These are phyloP conservation scores for Sciaenops ocellatus DNA, from an alignment of 2,797 vertebrate species.

Conservation along the genomic window DNA sequence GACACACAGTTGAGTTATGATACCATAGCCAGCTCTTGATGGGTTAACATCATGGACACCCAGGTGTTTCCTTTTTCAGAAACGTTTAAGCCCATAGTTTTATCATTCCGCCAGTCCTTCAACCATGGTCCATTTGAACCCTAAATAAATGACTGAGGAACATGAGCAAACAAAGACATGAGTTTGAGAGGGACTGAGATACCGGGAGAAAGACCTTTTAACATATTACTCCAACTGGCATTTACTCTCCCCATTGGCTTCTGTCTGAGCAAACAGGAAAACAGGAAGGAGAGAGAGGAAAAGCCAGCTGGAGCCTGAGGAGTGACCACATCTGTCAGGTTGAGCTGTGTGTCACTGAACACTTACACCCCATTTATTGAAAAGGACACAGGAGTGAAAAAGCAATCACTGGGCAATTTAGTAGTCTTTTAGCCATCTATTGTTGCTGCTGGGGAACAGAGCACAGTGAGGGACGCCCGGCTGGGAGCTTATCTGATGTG, in stretches of 20 bases:
- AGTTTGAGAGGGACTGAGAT: constrained; percentile 6
- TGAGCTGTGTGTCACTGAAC: constrained; percentile 37
- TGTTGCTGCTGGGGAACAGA: constrained; percentile 28
- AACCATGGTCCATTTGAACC: not conserved
- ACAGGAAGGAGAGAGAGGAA: constrained; percentile 11
- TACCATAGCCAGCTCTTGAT: not conserved
- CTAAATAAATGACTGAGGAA: not conserved
- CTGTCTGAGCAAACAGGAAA: constrained; percentile 42
- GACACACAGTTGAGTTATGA: not conserved
- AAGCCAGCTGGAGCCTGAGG: not conserved
- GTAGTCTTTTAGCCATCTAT: constrained; percentile 21
- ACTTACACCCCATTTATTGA: constrained; percentile 42
- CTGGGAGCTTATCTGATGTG: constrained; percentile 36
- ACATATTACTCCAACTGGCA: constrained; percentile 21
- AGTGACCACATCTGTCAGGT: constrained; percentile 47
- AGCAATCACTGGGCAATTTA: constrained; percentile 56
- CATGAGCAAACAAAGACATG: constrained; percentile 17
- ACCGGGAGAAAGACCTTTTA: constrained; percentile 13
- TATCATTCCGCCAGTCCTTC: not conserved
- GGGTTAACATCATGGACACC: too few species aligned
- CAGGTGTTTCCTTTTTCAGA: not conserved
- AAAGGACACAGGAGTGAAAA: constrained; percentile 35
- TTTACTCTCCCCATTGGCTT: constrained; percentile 40
- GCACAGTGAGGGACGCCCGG: not conserved
- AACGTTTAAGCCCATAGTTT: not conserved